These are phyloP conservation scores for Vicugna pacos DNA, from an alignment of 2,113 vertebrate genomes.

Conservation along the genomic window DNA sequence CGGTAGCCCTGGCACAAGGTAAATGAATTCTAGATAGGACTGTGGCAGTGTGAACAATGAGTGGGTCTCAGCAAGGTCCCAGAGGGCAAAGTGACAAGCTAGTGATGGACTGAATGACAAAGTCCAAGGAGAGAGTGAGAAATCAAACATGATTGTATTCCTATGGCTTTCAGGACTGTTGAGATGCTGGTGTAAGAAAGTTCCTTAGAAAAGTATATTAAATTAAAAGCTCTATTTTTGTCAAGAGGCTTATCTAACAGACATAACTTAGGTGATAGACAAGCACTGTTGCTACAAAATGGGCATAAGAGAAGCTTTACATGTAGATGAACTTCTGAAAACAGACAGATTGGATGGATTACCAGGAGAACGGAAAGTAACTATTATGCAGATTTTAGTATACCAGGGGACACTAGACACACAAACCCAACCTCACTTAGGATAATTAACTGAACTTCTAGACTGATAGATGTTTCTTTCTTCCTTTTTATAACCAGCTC, in stretches of 20 bases:
- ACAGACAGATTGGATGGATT: not conserved
- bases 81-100: constrained; percentile 58
- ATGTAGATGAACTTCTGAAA: not conserved
- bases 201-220: not conserved
- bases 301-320: not conserved
- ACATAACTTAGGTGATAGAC: not conserved
- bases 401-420: not conserved
- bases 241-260: not conserved
- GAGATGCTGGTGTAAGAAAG: not conserved
- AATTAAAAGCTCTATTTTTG: not conserved
- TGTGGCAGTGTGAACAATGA: constrained; percentile 67
- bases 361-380: not conserved
- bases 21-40: constrained; percentile 55
- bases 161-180: not conserved
- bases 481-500: not conserved
- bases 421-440: not conserved
- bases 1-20: constrained; percentile 11
- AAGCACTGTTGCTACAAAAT: not conserved
- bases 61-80: not conserved
- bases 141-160: constrained; percentile 51
- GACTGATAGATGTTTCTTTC: not conserved
- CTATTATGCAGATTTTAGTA: not conserved
- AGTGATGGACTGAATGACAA: constrained; percentile 53
- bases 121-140: constrained; percentile 46
- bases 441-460: not conserved